phyloP scores from a whole-genome alignment of 2,888 invertebrate species.

The Andricus quercusramuli region DNA sequence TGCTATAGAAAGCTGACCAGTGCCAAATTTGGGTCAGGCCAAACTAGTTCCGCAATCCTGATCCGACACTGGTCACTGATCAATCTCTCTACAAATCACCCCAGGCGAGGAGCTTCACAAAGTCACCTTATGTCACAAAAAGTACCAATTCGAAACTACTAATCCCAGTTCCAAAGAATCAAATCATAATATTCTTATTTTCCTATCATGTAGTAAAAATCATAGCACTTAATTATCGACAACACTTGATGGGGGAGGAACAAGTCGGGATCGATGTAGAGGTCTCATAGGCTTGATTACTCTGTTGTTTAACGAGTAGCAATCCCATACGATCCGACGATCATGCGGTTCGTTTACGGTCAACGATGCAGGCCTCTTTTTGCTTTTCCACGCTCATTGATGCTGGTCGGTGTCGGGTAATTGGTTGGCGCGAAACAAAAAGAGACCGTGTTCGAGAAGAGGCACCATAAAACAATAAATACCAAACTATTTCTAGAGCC shows the following conservation, averaged over 20 bases:
- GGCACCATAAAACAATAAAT: slow-evolving; percentile 61
- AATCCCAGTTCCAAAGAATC: no score
- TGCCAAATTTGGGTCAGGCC: no score
- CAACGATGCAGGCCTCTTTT: slow-evolving; percentile 32
- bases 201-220: not conserved
- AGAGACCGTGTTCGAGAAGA: slow-evolving; percentile 48
- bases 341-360: slow-evolving; percentile 26
- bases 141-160: no score
- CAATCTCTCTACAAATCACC: no score
- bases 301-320: slow-evolving; percentile 38
- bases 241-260: not conserved
- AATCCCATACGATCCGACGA: slow-evolving; percentile 15
- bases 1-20: no score
- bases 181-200: not conserved
- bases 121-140: no score
- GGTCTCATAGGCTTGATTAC: slow-evolving; percentile 5
- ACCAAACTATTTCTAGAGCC: slow-evolving; percentile 53
- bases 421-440: slow-evolving; percentile 54
- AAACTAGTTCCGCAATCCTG: no score
- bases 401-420: slow-evolving; percentile 54
- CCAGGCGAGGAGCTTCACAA: no score
- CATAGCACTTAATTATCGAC: not conserved
- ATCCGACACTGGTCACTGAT: no score
- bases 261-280: slow-evolving; percentile 8
- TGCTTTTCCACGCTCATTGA: slow-evolving; percentile 57